Evolutionary conservation across 1,140 invertebrate genomes (phyloP).

Genomic region (Helicoverpa armigera): DNA sequence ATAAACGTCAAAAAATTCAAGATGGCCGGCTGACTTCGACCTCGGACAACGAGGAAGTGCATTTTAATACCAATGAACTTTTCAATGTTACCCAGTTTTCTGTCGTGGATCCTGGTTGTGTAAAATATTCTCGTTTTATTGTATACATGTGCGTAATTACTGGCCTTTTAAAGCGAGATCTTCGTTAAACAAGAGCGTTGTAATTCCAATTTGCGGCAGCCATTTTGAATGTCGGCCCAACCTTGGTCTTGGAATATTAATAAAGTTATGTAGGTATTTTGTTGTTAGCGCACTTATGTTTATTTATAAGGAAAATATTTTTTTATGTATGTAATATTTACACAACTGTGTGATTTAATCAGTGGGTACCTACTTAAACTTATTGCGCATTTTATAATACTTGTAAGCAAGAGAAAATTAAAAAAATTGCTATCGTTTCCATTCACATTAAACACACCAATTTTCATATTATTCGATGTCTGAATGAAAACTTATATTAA

Average conservation of each 20-base stretch:
- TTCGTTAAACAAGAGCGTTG: constrained; percentile 56
- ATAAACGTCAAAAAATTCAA: constrained; percentile 85
- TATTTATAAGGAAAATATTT: constrained; percentile 8
- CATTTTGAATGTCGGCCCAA: constrained; percentile 61
- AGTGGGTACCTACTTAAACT: too few relatives aligned
- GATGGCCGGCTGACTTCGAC: constrained; percentile 75
- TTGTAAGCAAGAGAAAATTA: too few relatives aligned
- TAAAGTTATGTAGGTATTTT: constrained; percentile 42
- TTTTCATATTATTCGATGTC: too few relatives aligned
- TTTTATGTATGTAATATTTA: not conserved
- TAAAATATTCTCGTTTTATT: constrained; percentile 65
- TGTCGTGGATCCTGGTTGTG: constrained; percentile 68
- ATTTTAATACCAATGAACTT: constrained; percentile 84
- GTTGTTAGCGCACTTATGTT: constrained; percentile 39
- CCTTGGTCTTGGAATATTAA: constrained; percentile 56
- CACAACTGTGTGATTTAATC: not conserved
- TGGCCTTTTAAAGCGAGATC: constrained; percentile 73
- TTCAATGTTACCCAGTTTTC: constrained; percentile 83
- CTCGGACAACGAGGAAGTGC: constrained; percentile 81
- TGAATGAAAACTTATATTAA: too few relatives aligned
- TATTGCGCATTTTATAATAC: too few relatives aligned
- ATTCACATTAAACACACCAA: too few relatives aligned
- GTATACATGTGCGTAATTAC: constrained; percentile 58
- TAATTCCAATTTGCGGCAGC: constrained; percentile 52
- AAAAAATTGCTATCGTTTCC: too few relatives aligned